A percentile compares a stretch with the other conserved stretches of the same genome.
phyloP scores from a whole-genome alignment of 2,113 vertebrate genomes.

The Nycticorax nycticorax region DNA sequence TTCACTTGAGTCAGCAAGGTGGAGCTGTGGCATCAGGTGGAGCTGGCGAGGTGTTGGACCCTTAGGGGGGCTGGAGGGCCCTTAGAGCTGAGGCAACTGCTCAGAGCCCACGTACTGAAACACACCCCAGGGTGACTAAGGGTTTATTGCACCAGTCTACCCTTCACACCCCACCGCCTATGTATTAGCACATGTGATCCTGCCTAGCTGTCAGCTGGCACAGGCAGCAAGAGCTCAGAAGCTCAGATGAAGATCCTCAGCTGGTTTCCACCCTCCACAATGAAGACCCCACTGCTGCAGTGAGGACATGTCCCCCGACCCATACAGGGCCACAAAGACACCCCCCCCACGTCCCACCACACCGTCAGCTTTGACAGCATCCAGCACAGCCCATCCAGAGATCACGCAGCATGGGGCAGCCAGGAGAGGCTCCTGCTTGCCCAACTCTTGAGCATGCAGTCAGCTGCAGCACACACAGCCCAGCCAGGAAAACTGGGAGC shows the following conservation, averaged over 20 bases:
- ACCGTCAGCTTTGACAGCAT: background rate
- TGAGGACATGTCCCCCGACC: background rate
- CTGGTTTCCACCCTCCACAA: background rate
- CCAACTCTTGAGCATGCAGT: background rate
- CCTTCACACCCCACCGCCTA: background rate
- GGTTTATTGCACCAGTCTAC: background rate
- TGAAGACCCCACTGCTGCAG: background rate
- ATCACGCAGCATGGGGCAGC: rapidly evolving
- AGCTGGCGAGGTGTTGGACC: background rate
- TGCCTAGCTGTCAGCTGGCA: background rate
- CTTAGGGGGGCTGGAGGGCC: background rate
- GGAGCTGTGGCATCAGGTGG: background rate
- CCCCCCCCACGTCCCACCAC: rapidly evolving
- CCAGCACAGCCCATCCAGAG: background rate
- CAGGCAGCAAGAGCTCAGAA: background rate
- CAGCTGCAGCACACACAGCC: background rate
- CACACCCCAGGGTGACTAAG: background rate
- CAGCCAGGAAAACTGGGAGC: background rate
- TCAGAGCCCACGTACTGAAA: background rate
- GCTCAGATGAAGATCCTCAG: background rate
- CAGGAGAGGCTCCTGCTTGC: background rate
- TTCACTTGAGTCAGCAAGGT: background rate
- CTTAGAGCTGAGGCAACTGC: background rate
- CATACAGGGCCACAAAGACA: background rate
- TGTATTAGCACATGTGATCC: background rate